Conservation (phyloP, 2,797 vertebrate genomes). For the Mus spretus region DNA sequence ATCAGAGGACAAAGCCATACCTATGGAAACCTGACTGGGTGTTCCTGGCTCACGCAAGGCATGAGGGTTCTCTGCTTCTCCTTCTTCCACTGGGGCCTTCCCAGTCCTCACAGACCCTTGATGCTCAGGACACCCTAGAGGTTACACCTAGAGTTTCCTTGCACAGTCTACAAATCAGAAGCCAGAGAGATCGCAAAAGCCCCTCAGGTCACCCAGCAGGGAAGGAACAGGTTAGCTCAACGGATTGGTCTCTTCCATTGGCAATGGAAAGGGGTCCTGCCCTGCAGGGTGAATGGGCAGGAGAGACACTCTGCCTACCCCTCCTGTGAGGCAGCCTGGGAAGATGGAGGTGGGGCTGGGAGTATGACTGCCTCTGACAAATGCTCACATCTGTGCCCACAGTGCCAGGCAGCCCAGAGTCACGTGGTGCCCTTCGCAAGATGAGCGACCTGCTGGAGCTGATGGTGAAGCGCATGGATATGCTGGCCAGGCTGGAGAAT, state of each 20-base stretch:
- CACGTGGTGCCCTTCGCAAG: slow-evolving; percentile 94
- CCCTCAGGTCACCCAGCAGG: neutral
- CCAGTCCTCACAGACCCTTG: neutral
- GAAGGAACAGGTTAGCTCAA: neutral
- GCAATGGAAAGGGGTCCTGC: neutral
- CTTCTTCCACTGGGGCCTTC: neutral
- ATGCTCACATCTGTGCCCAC: slow-evolving; percentile 61
- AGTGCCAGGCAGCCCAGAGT: slow-evolving; percentile 95
- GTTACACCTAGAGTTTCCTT: neutral
- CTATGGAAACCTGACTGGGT: neutral
- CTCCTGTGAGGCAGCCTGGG: neutral
- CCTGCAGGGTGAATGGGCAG: neutral
- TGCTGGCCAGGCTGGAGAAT: slow-evolving; percentile 94
- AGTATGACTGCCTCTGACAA: neutral
- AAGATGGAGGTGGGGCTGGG: neutral
- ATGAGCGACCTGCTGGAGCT: slow-evolving; percentile 98
- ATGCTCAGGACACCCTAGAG: neutral
- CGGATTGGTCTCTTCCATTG: neutral
- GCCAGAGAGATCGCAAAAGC: neutral
- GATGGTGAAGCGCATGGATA: slow-evolving; percentile 95
- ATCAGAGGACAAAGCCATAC: neutral
- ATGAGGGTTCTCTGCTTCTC: too few species aligned
- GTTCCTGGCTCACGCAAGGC: neutral
- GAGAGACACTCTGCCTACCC: neutral
- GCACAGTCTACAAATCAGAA: neutral